Evolutionary conservation across 2,888 invertebrate species (phyloP).

Genomic region (Lutraria lutraria): DNA sequence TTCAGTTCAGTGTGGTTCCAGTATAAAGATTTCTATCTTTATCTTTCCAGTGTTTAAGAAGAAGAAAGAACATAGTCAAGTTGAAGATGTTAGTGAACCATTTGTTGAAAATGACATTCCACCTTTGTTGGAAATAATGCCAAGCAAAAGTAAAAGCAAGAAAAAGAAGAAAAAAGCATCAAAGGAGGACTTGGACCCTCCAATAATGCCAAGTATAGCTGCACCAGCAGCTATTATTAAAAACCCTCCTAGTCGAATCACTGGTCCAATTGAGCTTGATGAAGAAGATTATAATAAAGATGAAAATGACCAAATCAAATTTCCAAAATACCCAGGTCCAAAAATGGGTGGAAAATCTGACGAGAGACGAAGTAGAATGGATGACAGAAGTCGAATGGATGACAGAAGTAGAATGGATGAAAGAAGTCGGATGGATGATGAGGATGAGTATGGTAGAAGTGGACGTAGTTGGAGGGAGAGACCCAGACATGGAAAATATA

Average conservation of each 20-base stretch:
- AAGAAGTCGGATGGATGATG: slow-evolving; percentile 21
- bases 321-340: background rate
- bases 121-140: background rate
- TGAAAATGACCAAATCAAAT: slow-evolving; percentile 20
- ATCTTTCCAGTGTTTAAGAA: background rate
- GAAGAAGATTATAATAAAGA: slow-evolving; percentile 23
- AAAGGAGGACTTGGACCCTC: slow-evolving; percentile 14
- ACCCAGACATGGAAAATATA: slow-evolving; percentile 61
- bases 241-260: slow-evolving; percentile 44
- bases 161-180: slow-evolving; percentile 22
- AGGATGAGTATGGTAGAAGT: slow-evolving; percentile 29
- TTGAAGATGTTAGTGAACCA: background rate
- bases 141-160: slow-evolving; percentile 33
- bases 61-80: slow-evolving; percentile 1
- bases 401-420: slow-evolving; percentile 1
- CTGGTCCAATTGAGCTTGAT: slow-evolving; percentile 52
- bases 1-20: too few species aligned
- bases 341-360: slow-evolving; percentile 27
- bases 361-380: slow-evolving; percentile 26
- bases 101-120: background rate
- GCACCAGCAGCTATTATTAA: slow-evolving; percentile 29
- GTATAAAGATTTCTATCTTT: too few species aligned
- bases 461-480: slow-evolving; percentile 39
- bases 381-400: slow-evolving; percentile 7
- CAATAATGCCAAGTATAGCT: slow-evolving; percentile 35